Evolutionary conservation across 2,888 invertebrate genomes (phyloP).

Genomic region (Odontocolon sp.): DNA sequence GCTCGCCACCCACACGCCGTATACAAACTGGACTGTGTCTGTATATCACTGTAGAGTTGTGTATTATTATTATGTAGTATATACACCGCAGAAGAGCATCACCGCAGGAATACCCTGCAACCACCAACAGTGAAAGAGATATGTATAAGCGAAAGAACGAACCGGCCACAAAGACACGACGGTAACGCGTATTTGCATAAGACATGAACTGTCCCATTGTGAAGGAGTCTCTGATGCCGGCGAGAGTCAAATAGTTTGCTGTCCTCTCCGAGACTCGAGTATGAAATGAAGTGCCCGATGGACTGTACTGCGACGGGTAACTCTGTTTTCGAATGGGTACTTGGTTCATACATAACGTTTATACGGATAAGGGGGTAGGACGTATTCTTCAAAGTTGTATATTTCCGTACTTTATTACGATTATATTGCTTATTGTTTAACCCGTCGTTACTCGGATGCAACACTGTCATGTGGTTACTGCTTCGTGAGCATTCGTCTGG

Average conservation of each 20-base stretch:
- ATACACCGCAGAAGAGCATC: constrained; percentile 43
- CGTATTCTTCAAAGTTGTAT: background rate
- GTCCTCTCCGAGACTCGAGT: background rate
- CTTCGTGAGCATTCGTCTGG: too few species aligned
- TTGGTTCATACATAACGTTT: background rate
- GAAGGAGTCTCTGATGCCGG: constrained; percentile 32
- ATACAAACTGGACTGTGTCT: constrained; percentile 52
- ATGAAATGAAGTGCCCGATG: constrained; percentile 9
- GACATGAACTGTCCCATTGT: constrained; percentile 67
- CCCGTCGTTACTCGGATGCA: constrained; percentile 3
- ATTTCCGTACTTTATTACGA: background rate
- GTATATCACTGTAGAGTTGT: background rate
- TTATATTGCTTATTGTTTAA: constrained; percentile 16
- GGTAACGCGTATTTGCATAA: constrained; percentile 65
- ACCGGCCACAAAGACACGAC: constrained; percentile 56
- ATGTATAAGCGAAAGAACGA: constrained; percentile 43
- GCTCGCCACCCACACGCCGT: constrained; percentile 54
- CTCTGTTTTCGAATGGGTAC: background rate
- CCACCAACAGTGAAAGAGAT: constrained; percentile 33
- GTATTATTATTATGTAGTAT: background rate
- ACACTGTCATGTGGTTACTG: too few species aligned
- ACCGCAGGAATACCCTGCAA: constrained; percentile 22
- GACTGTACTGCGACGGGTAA: background rate
- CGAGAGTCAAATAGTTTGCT: constrained; percentile 25
- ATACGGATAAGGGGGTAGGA: background rate